Evolutionary conservation across 1,140 invertebrate species (phyloP).

Genomic region (Dendrolimus kikuchii): DNA sequence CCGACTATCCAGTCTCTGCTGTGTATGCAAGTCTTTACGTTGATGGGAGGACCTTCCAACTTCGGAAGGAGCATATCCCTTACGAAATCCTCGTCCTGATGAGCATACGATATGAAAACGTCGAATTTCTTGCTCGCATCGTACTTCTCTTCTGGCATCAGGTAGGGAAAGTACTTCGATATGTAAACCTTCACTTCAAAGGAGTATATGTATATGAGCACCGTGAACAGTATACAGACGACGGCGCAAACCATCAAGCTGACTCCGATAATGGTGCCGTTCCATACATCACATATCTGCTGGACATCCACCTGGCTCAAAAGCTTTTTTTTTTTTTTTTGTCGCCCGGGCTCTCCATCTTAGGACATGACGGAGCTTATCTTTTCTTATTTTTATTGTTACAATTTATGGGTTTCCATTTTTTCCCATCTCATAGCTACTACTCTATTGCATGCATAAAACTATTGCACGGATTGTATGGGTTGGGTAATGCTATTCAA

Average conservation of each 20-base stretch:
- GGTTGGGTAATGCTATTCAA: no score
- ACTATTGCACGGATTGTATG: no score
- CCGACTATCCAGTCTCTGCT: constrained; percentile 13
- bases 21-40: constrained; percentile 9
- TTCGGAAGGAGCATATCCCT: constrained; percentile 2
- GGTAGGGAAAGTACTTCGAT: background rate
- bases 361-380: no score
- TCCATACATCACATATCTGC: background rate
- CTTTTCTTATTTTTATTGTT: no score
- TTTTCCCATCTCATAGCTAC: no score
- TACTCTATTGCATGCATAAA: no score
- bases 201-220: constrained; percentile 1
- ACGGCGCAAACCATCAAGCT: background rate
- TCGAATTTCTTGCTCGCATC: constrained; percentile 7
- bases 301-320: background rate
- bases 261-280: background rate
- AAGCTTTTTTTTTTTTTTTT: no score
- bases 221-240: background rate
- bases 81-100: constrained; percentile 8
- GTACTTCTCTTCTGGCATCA: background rate
- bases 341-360: no score
- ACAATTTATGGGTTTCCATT: no score
- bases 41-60: constrained; percentile 1
- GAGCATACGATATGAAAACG: constrained; percentile 9
- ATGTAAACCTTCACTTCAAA: background rate